Evolutionary conservation across 2,113 vertebrate genomes (phyloP).

Genomic region (Apus apus): DNA sequence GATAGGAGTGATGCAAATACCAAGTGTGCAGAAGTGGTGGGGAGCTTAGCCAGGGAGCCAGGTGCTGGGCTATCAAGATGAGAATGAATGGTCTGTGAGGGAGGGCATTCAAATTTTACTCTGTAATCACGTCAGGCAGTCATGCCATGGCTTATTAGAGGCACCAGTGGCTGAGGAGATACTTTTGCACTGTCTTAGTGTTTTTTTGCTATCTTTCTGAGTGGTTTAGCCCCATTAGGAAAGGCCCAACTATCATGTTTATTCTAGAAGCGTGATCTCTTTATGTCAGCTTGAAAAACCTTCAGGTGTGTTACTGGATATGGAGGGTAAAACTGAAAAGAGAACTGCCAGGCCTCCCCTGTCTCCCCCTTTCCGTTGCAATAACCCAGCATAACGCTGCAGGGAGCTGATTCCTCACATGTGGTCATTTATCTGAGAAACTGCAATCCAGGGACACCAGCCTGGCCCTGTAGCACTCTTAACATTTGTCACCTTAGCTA

Average conservation of each 20-base stretch:
- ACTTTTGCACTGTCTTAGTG: fast-evolving
- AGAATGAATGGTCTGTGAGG: background rate
- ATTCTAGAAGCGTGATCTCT: background rate
- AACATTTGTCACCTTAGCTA: background rate
- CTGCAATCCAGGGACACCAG: fast-evolving
- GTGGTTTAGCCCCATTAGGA: background rate
- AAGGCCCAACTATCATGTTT: background rate
- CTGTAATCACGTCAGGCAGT: fast-evolving
- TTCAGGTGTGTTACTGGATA: background rate
- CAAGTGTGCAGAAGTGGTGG: background rate
- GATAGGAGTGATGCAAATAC: background rate
- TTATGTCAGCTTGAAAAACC: background rate
- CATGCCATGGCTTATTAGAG: background rate
- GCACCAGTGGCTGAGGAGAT: background rate
- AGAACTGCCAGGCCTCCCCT: background rate
- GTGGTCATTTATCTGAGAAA: background rate
- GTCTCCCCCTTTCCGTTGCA: fast-evolving
- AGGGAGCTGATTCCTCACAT: background rate
- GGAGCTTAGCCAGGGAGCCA: background rate
- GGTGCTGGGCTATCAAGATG: background rate
- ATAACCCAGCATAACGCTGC: fast-evolving
- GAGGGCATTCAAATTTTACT: background rate
- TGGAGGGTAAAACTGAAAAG: background rate
- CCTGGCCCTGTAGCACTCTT: background rate
- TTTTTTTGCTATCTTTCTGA: background rate